Evolutionary conservation across 2,113 vertebrate species (phyloP).

Genomic region (Thinocorus orbignyianus): DNA sequence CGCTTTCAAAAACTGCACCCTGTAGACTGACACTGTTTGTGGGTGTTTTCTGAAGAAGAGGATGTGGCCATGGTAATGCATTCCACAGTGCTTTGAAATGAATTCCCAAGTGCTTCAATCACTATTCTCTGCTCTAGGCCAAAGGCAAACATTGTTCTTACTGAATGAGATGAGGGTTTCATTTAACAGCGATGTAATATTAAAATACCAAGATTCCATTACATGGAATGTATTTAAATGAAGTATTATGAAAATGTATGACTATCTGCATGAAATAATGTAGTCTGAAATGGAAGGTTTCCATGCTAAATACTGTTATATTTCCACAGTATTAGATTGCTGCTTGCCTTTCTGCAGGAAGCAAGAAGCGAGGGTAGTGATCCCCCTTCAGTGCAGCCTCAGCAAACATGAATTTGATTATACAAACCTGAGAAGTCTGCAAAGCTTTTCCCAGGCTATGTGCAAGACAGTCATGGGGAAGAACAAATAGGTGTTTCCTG

Average conservation of each 20-base stretch:
- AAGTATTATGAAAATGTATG: background rate
- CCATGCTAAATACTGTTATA: background rate
- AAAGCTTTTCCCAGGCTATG: background rate
- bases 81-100: slow-evolving; percentile 34
- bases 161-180: background rate
- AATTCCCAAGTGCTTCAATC: slow-evolving; percentile 40
- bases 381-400: background rate
- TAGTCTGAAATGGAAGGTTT: background rate
- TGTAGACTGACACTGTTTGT: background rate
- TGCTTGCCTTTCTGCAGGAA: background rate
- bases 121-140: background rate
- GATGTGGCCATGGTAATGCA: background rate
- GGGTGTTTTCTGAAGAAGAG: background rate
- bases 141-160: slow-evolving; percentile 37
- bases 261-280: background rate
- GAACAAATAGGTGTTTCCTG: background rate
- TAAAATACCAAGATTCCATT: slow-evolving; percentile 13
- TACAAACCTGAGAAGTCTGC: background rate
- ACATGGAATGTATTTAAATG: background rate
- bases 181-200: background rate
- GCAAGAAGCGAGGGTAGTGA: background rate
- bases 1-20: background rate
- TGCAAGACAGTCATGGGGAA: fast-evolving
- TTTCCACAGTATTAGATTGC: background rate
- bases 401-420: background rate